Conservation (phyloP, 2,888 invertebrate species). For the Itoplectis maculator region DNA sequence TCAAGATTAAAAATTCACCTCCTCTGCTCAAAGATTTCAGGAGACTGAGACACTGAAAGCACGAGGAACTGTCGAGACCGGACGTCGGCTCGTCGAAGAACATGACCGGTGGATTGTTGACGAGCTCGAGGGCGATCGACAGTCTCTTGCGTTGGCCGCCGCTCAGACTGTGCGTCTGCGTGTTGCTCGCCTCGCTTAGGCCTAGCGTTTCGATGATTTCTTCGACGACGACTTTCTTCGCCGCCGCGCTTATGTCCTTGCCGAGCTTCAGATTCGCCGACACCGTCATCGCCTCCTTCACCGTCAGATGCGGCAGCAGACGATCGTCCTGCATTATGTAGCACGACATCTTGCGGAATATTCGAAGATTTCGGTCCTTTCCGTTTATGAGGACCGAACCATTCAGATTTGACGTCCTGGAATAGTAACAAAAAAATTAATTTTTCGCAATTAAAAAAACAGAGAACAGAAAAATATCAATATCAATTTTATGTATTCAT, state of each 20-base stretch:
- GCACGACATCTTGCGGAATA: slow-evolving; percentile 96
- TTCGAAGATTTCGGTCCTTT: slow-evolving; percentile 92
- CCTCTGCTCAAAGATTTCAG: slow-evolving; percentile 95
- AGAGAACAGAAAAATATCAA: neutral
- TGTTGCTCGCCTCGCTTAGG: slow-evolving; percentile 91
- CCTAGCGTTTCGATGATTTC: slow-evolving; percentile 95
- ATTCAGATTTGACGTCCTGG: slow-evolving; percentile 92
- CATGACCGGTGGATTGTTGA: slow-evolving; percentile 98
- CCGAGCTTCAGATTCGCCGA: slow-evolving; percentile 97
- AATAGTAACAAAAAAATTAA: slow-evolving; percentile 73
- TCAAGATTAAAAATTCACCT: too few relatives aligned
- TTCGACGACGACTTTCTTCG: slow-evolving; percentile 92
- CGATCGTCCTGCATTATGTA: slow-evolving; percentile 99
- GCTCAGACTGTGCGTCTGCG: slow-evolving; percentile 92
- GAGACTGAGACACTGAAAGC: slow-evolving; percentile 96
- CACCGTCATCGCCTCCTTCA: slow-evolving; percentile 96
- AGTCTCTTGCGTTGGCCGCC: slow-evolving; percentile 96
- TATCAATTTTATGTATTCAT: neutral
- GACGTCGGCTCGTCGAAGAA: slow-evolving; percentile 98
- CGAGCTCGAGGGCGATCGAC: slow-evolving; percentile 96
- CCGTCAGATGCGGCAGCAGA: slow-evolving; percentile 94
- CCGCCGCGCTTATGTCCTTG: slow-evolving; percentile 89
- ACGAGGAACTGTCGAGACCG: slow-evolving; percentile 97
- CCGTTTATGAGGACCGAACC: slow-evolving; percentile 96
- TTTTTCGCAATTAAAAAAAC: neutral